phyloP scores from a whole-genome alignment of 2,113 vertebrate species.

The Pseudopodoces humilis region DNA sequence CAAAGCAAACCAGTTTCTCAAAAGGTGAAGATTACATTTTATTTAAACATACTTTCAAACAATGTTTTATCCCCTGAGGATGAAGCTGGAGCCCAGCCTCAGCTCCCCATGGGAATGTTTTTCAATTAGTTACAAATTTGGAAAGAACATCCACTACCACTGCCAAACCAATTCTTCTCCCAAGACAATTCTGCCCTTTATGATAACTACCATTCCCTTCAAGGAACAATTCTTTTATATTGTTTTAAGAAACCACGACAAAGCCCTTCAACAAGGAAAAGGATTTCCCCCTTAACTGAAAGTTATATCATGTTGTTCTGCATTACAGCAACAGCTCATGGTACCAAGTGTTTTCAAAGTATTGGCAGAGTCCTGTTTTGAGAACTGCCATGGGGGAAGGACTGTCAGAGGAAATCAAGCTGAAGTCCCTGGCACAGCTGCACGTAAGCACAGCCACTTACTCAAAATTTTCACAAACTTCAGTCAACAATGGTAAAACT shows the following conservation, averaged over 20 bases:
- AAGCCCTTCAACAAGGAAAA: conserved; percentile 12
- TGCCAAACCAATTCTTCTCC: conserved; percentile 35
- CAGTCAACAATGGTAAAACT: neutral
- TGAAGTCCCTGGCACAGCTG: neutral
- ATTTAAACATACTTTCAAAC: conserved; percentile 16
- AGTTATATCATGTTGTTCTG: neutral
- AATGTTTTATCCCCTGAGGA: conserved; percentile 20
- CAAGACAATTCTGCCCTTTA: conserved; percentile 12
- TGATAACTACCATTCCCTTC: neutral
- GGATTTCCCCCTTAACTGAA: conserved; percentile 34
- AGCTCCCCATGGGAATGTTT: conserved; percentile 5
- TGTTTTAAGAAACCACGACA: conserved; percentile 4
- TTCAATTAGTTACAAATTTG: neutral
- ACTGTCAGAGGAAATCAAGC: neutral
- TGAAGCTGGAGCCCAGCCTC: neutral
- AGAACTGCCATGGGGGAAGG: neutral
- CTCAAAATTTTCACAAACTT: neutral
- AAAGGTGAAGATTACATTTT: neutral
- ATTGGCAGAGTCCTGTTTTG: neutral
- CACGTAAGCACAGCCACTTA: neutral
- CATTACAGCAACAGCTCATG: neutral
- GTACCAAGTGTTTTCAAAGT: neutral
- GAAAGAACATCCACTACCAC: conserved; percentile 6
- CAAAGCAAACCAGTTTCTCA: neutral
- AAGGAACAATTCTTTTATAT: neutral